Percentiles rank a stretch among this genome's conserved stretches.
phyloP scores from a whole-genome alignment of 2,888 invertebrate genomes.

The Drosophila neonasuta region DNA sequence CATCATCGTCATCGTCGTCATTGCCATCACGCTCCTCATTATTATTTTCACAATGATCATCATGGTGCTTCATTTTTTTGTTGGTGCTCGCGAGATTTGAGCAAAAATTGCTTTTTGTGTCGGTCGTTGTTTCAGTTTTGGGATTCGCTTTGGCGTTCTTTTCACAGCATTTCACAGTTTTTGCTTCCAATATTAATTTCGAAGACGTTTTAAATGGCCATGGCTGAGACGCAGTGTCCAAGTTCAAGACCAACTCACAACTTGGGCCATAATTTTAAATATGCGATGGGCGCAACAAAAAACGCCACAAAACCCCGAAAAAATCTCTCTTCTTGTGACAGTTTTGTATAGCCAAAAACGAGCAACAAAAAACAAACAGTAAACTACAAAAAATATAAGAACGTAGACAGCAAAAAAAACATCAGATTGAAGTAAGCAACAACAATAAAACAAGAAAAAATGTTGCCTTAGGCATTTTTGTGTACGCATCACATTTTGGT shows the following conservation, averaged over 20 bases:
- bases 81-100: slow-evolving; percentile 37
- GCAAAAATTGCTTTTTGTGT: slow-evolving; percentile 64
- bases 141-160: slow-evolving; percentile 66
- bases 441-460: slow-evolving; percentile 48
- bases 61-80: slow-evolving; percentile 47
- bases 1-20: slow-evolving; percentile 25
- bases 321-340: slow-evolving; percentile 58
- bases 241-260: slow-evolving; percentile 39
- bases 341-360: slow-evolving; percentile 42
- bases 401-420: slow-evolving; percentile 50
- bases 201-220: slow-evolving; percentile 75
- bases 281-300: slow-evolving; percentile 53
- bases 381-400: slow-evolving; percentile 36
- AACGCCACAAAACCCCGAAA: slow-evolving; percentile 26
- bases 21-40: slow-evolving; percentile 23
- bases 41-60: slow-evolving; percentile 39
- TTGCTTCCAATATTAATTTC: slow-evolving; percentile 75
- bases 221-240: slow-evolving; percentile 55
- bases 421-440: slow-evolving; percentile 28
- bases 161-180: slow-evolving; percentile 75
- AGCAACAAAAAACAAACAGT: slow-evolving; percentile 18
- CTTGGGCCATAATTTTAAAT: slow-evolving; percentile 67
- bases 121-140: slow-evolving; percentile 38
- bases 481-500: slow-evolving; percentile 55
- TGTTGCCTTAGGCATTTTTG: slow-evolving; percentile 67